These are phyloP conservation scores for Entomyzon cyanotis DNA, from an alignment of 2,113 vertebrate genomes.

Conservation along the genomic window DNA sequence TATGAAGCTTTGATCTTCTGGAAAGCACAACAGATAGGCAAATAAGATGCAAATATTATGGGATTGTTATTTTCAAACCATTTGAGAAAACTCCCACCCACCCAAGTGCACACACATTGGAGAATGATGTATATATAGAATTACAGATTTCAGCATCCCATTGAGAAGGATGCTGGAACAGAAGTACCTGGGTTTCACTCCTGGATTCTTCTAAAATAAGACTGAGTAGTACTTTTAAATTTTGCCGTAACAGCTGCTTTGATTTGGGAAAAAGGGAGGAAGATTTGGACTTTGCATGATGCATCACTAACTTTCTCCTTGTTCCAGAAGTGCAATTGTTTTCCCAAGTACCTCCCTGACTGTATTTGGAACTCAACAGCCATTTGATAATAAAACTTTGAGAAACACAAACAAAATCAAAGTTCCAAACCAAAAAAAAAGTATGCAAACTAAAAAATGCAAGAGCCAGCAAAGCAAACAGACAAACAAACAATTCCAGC, in stretches of 20 bases:
- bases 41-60: background rate
- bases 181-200: background rate
- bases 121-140: background rate
- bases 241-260: background rate
- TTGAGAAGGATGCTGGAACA: background rate
- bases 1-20: background rate
- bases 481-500: background rate
- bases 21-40: background rate
- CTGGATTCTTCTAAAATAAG: background rate
- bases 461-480: background rate
- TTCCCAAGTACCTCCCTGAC: background rate
- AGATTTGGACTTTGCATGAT: background rate
- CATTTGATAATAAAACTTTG: background rate
- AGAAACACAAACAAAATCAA: background rate
- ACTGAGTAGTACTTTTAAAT: background rate
- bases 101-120: background rate
- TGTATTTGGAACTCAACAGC: background rate
- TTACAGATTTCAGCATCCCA: background rate
- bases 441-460: accelerated
- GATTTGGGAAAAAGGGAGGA: background rate
- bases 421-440: background rate
- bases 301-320: background rate
- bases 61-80: background rate
- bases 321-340: accelerated
- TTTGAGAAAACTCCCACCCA: background rate